Base-by-base conservation (phyloP, 2,888 invertebrate genomes). In the Pristionchus maxplancki region DNA sequence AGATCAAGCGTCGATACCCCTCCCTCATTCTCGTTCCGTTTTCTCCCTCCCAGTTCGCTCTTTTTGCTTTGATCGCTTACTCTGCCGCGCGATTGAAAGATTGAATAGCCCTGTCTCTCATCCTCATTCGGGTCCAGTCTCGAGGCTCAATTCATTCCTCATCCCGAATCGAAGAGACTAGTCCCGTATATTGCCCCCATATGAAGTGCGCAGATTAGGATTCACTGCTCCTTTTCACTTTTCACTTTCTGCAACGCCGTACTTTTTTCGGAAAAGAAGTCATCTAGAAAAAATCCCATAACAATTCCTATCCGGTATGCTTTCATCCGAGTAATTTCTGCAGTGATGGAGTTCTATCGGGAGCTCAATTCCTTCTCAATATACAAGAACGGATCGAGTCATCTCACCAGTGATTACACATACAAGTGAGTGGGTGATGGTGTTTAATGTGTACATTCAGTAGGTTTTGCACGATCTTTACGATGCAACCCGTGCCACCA, bases 291-390 rank as follows among this genome's bases (percentile, higher is more conserved):
- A 44, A 44, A 44, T 9, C 44, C 44, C 11, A 11, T n/a, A 9
- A 9, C 24, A 58, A n/a, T 58, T 20, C n/a, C 9, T 24, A 58
- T 58, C 58, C 58, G 24, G 6, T 17, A 20, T 24, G 20, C 4
- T 58, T 8, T 53, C 84, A 34, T 64, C 85, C 44, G 9, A 17
- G 9, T n/a, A 20, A 9, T 20, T 20, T 50, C n/a, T 64, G 5
- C 82, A 40, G 64, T 40, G n/a, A 90, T 90, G 90, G 91, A 92
- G 62, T 90, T 92, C 85, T 88, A 90, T 81, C 89, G 86, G 20
- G 90, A 91, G 20, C 89, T 93, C 67, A 92, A 93, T 89, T 90
- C 91, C n/a, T 94, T 94, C 89, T 90, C 92, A 34, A 92, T 94
- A 34, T 94, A 94, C 89, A 89, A 89, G 71, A 89, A 90, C 24